A percentile compares a stretch with the other conserved stretches of the same genome.
Evolutionary conservation across 2,797 vertebrate genomes (phyloP).

Genomic region (Anguilla anguilla): DNA sequence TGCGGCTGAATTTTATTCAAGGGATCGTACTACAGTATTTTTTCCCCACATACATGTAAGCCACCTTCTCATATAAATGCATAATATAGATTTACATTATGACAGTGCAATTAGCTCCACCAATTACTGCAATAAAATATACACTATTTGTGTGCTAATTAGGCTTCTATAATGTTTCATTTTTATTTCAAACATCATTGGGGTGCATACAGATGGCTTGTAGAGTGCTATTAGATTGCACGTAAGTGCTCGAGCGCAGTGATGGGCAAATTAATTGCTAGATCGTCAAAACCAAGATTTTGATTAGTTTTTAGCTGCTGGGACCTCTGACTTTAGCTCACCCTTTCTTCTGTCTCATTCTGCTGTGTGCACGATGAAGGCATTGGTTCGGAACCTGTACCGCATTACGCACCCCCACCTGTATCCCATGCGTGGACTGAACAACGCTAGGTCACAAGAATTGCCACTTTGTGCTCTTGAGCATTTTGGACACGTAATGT

Average conservation of each 20-base stretch:
- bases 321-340: no score
- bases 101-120: background rate
- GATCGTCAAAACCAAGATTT: background rate
- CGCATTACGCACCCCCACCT: no score
- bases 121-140: background rate
- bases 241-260: no score
- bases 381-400: no score
- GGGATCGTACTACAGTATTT: background rate
- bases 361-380: no score
- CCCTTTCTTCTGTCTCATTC: background rate
- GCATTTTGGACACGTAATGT: background rate
- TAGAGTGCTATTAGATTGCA: background rate
- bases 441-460: background rate
- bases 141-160: background rate
- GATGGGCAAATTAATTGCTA: no score
- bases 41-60: background rate
- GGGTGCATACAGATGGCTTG: background rate
- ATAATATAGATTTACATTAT: background rate
- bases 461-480: background rate
- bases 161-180: background rate
- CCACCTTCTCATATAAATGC: background rate
- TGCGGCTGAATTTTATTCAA: background rate
- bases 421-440: background rate
- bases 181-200: background rate
- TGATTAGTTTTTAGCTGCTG: background rate